Evolutionary conservation across 2,113 vertebrate genomes (phyloP), one percentile per base, ranked within the genome.

Genomic region (Trematocara marginatum): DNA sequence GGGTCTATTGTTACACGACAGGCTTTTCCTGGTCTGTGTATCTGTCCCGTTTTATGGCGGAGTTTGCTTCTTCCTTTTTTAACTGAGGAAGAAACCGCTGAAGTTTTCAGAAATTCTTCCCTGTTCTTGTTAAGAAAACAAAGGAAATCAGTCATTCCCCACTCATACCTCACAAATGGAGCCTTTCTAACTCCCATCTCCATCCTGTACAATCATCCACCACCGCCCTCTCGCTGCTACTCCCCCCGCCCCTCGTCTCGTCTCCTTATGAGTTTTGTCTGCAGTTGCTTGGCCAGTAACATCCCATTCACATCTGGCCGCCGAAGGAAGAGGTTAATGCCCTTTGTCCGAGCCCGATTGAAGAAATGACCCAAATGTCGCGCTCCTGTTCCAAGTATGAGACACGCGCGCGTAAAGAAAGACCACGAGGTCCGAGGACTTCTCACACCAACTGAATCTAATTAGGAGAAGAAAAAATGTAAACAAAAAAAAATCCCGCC

Each of bases 261-360:
- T 85, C 91, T 90, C 88, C 82, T 81, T 94, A 47, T 94, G 92
- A 94, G 94, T 92, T 94, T 89, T 93, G 93, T 94, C 93, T 94
- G 93, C 91, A 49, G 79, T 88, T 74, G 45, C 81, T 20, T 78
- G 82, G 53, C 84, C 78, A 61, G 89, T 94, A 91, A 94, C 88
- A 85, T 85, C 81, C 59, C 79, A 53, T 52, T 93, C 90, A 92
- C 94, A 95, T 95, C 94, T 96, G 94, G 92, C 84, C 20, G 90
- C 86, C 51, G 83, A 86, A 88, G 84, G 78, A 40, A 87, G 89
- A 88, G 94, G 93, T 94, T 94, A 94, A 10, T 82, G 90, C 52
- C 92, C 90, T 94, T 82, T 91, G 81, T 93, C 79, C 49, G 4
- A 81, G 86, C 87, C 89, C 54, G 6, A 64, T 91, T 81, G 56